phyloP scores from a whole-genome alignment of 2,797 vertebrate genomes.

The Diplodus sargus region DNA sequence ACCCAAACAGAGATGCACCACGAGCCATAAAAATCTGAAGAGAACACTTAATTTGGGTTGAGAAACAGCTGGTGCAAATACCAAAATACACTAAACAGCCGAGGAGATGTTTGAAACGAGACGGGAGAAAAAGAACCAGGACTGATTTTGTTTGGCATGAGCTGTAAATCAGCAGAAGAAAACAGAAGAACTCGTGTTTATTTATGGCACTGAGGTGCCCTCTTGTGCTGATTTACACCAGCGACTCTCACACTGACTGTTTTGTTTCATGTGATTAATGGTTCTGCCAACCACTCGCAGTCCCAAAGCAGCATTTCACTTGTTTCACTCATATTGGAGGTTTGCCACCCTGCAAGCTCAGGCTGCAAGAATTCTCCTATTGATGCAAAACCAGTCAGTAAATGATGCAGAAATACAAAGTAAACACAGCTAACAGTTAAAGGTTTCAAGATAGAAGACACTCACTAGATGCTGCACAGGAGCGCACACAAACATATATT shows the following conservation, averaged over 20 bases:
- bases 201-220: constrained; percentile 5
- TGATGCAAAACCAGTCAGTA: not conserved
- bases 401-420: not conserved
- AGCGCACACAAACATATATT: too few species aligned
- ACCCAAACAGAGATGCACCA: not conserved
- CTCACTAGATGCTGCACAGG: too few species aligned
- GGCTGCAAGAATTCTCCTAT: not conserved
- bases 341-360: constrained; percentile 10
- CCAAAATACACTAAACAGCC: constrained; percentile 7
- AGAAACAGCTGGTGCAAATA: constrained; percentile 10
- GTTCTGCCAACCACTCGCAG: not conserved
- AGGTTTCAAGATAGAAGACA: too few species aligned
- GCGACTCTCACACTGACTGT: not conserved
- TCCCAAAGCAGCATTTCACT: constrained; percentile 16
- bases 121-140: not conserved
- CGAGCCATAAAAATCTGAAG: constrained; percentile 16
- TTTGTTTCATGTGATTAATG: constrained; percentile 27
- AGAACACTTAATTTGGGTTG: constrained; percentile 19
- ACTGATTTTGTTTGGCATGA: not conserved
- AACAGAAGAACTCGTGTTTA: not conserved
- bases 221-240: constrained; percentile 23
- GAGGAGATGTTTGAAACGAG: not conserved
- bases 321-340: constrained; percentile 6
- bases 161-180: constrained; percentile 33
- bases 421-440: not conserved